Evolutionary conservation across 1,140 invertebrate species (phyloP), one percentile per base, ranked within the genome.

Genomic region (Lepidostoma basale): DNA sequence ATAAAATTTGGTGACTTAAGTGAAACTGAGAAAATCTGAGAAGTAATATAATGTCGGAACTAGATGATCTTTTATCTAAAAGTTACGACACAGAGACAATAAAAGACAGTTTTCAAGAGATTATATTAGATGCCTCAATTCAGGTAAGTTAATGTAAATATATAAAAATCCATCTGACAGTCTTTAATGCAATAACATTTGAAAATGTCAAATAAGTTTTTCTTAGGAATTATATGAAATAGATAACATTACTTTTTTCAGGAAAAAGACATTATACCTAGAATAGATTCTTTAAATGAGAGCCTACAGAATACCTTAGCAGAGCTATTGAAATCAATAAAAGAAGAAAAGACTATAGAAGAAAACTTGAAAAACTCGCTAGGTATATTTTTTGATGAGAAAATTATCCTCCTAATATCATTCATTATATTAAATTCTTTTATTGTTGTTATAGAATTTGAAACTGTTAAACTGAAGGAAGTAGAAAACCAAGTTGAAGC

Each of bases 121-220:
- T 59, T 25, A 39, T 23, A 59, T 9, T 10, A 8, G 56, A 42
- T 59, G 56, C 22, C 22, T 59, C 39, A 12, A 40, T 40, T 22
- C 56, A 26, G 56, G 54, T 52, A 22, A 10, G 39, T 42, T n/a
- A n/a, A n/a, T n/a, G n/a, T n/a, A n/a, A n/a, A n/a, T n/a, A n/a
- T n/a, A n/a, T n/a, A n/a, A n/a, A n/a, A n/a, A n/a, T n/a, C n/a
- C n/a, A n/a, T n/a, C n/a, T n/a, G n/a, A n/a, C n/a, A n/a, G n/a
- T n/a, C 12, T 6, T 33, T 6, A 5, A 33, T 33, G 12, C 12
- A 6, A 33, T 33, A 33, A 33, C 12, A 6, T 33, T 33, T 6
- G 12, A 33, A 33, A 33, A 12, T 33, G 30, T 5, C 12, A 5
- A 33, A 33, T 33, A 6, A 33, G 30, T 6, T 6, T 33, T 33